A percentile compares a stretch with the other conserved stretches of the same genome.
Evolutionary conservation across 2,113 vertebrate species (phyloP).

Genomic region (Hiodon alosoides): DNA sequence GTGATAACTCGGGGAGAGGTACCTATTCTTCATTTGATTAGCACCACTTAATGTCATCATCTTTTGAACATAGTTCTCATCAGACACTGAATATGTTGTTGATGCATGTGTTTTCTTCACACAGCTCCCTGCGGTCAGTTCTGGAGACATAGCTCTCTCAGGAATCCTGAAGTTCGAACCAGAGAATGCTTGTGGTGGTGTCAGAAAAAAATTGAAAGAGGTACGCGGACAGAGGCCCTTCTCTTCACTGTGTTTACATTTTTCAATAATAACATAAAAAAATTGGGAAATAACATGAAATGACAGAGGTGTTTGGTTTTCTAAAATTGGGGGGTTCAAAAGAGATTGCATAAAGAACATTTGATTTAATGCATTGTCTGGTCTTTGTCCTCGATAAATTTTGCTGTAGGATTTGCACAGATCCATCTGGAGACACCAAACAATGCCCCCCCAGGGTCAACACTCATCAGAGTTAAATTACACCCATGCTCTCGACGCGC

Average conservation of each 20-base stretch:
- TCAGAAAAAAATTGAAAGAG: constrained; percentile 15
- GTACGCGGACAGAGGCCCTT: constrained; percentile 34
- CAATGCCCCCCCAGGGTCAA: background rate
- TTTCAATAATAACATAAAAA: constrained; percentile 13
- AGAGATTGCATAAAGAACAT: too few species aligned
- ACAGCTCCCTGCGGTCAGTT: constrained; percentile 31
- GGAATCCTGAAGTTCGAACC: constrained; percentile 27
- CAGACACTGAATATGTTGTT: constrained; percentile 12
- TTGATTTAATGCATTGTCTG: too few species aligned
- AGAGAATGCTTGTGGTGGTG: constrained; percentile 38
- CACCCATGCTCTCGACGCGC: too few species aligned
- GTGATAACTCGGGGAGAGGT: too few species aligned
- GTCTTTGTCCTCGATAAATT: too few species aligned
- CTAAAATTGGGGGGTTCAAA: too few species aligned
- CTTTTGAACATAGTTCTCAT: constrained; percentile 35
- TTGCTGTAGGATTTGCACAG: too few species aligned
- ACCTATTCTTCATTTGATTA: too few species aligned
- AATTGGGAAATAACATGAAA: too few species aligned
- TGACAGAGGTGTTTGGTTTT: too few species aligned
- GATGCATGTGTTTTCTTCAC: constrained; percentile 28
- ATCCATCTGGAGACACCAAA: background rate
- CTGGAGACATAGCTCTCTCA: constrained; percentile 17
- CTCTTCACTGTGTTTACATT: constrained; percentile 40
- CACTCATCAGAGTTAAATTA: too few species aligned
- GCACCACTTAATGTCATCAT: background rate